Percentiles rank a stretch among this genome's conserved stretches.
phyloP scores from a whole-genome alignment of 2,797 vertebrate species.

The Acanthis flammea region DNA sequence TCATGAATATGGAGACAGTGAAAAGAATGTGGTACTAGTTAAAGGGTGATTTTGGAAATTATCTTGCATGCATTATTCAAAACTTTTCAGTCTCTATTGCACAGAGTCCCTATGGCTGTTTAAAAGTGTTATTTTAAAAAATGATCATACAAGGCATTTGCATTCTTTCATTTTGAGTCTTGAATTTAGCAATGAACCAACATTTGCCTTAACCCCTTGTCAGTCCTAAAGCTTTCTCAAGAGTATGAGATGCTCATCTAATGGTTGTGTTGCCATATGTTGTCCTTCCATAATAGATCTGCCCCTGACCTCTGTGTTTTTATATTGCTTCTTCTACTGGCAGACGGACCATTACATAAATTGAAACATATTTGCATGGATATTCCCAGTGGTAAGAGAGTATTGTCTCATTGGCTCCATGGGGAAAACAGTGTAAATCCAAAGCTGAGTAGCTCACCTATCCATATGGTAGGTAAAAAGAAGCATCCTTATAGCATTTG shows the following conservation, averaged over 20 bases:
- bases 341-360: conserved; percentile 65
- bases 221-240: conserved; percentile 68
- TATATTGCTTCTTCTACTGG: conserved; percentile 33
- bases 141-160: conserved; percentile 54
- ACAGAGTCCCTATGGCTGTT: conserved; percentile 53
- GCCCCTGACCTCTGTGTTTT: conserved; percentile 71
- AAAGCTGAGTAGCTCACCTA: not conserved
- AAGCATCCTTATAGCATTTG: not conserved
- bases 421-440: not conserved
- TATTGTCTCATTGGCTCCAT: not conserved
- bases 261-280: conserved; percentile 63
- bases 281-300: conserved; percentile 66
- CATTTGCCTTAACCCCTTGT: conserved; percentile 73
- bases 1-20: conserved; percentile 73
- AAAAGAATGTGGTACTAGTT: conserved; percentile 78
- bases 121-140: conserved; percentile 72
- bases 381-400: conserved; percentile 12
- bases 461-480: conserved; percentile 6
- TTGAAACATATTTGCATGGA: conserved; percentile 55
- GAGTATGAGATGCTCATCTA: conserved; percentile 72
- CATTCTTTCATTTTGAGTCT: conserved; percentile 65
- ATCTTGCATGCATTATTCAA: conserved; percentile 79
- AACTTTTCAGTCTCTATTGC: conserved; percentile 59
- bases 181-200: conserved; percentile 67
- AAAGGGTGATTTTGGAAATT: conserved; percentile 77